Evolutionary conservation across 2,113 vertebrate species (phyloP).

Genomic region (Myocastor coypus): DNA sequence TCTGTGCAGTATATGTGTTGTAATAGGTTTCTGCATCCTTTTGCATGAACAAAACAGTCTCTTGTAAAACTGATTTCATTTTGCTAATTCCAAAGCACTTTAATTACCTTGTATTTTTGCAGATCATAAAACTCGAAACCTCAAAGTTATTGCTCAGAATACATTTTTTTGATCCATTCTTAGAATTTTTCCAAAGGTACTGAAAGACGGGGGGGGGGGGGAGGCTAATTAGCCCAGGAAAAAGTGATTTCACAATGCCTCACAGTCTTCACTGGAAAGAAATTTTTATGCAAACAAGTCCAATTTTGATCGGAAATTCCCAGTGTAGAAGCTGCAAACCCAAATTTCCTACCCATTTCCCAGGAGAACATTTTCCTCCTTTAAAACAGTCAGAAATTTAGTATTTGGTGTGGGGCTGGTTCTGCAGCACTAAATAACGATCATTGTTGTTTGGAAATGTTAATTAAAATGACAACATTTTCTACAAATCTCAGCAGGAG

Average conservation of each 20-base stretch:
- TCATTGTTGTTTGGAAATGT: constrained; percentile 77
- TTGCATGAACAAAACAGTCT: constrained; percentile 25
- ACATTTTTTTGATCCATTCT: constrained; percentile 75
- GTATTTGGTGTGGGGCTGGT: constrained; percentile 60
- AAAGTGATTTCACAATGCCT: constrained; percentile 63
- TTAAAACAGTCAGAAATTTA: constrained; percentile 72
- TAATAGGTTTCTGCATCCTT: background rate
- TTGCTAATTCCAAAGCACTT: constrained; percentile 69
- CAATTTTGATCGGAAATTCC: constrained; percentile 55
- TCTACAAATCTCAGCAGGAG: constrained; percentile 62
- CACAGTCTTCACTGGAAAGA: constrained; percentile 52
- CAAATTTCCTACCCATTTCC: constrained; percentile 61
- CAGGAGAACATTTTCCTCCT: constrained; percentile 62
- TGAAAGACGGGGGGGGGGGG: constrained; percentile 62
- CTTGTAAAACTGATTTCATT: constrained; percentile 32
- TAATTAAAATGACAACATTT: constrained; percentile 81
- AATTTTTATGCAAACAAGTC: background rate
- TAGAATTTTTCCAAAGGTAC: constrained; percentile 63
- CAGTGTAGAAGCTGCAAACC: constrained; percentile 38
- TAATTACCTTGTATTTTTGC: constrained; percentile 67
- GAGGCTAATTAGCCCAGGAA: constrained; percentile 76
- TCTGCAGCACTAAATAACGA: constrained; percentile 66
- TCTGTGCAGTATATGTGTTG: background rate
- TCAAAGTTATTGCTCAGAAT: constrained; percentile 75
- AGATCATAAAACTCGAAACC: constrained; percentile 53